Conservation (phyloP, 2,888 invertebrate species). For the Lasioglossum figueresi region DNA sequence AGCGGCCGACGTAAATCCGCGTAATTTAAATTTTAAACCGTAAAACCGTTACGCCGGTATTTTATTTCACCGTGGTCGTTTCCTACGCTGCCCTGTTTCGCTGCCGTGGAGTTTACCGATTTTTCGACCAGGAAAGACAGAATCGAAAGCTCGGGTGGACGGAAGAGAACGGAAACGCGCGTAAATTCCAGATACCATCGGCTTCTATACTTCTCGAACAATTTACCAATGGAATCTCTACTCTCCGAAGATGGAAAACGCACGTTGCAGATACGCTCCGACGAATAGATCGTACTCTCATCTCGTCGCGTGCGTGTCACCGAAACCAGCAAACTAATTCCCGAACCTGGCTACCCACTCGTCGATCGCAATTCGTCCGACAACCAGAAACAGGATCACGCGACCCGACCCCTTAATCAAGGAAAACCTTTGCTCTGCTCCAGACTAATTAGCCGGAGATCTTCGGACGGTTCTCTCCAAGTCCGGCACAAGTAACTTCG, state of each 20-base stretch:
- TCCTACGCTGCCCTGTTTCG: background rate
- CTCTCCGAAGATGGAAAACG: background rate
- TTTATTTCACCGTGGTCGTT: constrained; percentile 34
- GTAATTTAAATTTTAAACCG: constrained; percentile 60
- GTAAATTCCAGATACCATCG: constrained; percentile 63
- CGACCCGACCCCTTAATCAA: background rate
- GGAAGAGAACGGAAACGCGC: constrained; percentile 43
- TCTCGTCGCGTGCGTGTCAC: background rate
- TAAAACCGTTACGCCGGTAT: constrained; percentile 44
- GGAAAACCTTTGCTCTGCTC: background rate
- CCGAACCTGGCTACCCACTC: background rate
- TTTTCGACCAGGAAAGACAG: background rate
- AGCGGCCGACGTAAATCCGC: constrained; percentile 42
- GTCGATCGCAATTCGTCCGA: background rate
- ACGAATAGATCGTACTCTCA: background rate
- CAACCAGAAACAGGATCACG: background rate
- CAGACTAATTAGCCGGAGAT: background rate
- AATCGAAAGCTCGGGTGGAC: background rate
- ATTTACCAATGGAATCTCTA: background rate
- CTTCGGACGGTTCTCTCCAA: background rate
- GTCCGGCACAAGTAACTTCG: background rate
- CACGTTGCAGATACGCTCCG: background rate
- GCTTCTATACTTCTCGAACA: background rate
- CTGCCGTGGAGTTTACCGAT: constrained; percentile 5
- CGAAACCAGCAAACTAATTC: background rate